Evolutionary conservation across 2,797 vertebrate species (phyloP).

Genomic region (Phataginus tetradactyla): DNA sequence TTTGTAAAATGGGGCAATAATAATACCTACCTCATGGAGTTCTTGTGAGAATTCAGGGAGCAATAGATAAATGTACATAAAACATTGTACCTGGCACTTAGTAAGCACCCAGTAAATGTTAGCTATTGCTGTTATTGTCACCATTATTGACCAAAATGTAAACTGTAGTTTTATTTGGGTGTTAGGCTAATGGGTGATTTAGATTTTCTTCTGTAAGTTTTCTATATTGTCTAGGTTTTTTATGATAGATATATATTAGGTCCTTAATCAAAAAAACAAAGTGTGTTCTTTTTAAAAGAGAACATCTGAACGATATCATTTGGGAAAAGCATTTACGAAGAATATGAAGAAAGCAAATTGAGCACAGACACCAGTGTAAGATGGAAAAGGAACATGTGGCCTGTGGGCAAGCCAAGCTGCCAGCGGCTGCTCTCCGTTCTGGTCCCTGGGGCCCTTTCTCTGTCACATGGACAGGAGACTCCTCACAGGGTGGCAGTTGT

Average conservation of each 20-base stretch:
- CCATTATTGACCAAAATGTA: neutral
- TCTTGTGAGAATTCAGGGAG: neutral
- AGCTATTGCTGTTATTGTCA: neutral
- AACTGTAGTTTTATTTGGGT: neutral
- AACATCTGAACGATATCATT: constrained; percentile 24
- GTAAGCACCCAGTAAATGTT: neutral
- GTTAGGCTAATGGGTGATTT: neutral
- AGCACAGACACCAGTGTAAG: neutral
- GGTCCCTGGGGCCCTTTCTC: neutral
- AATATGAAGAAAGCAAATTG: neutral
- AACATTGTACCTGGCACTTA: neutral
- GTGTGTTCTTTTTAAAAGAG: neutral
- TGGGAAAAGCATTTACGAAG: neutral
- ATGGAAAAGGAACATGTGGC: neutral
- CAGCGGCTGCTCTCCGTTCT: neutral
- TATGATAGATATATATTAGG: neutral
- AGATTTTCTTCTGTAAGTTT: neutral
- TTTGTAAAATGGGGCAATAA: neutral
- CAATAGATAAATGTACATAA: neutral
- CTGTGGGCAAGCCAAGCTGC: neutral
- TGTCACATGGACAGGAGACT: constrained; percentile 15
- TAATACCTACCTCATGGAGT: neutral
- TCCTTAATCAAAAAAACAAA: neutral
- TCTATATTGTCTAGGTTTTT: constrained; percentile 22
- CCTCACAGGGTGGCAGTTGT: neutral